phyloP scores from a whole-genome alignment of 2,797 vertebrate genomes.

The Epinephelus malabaricus region DNA sequence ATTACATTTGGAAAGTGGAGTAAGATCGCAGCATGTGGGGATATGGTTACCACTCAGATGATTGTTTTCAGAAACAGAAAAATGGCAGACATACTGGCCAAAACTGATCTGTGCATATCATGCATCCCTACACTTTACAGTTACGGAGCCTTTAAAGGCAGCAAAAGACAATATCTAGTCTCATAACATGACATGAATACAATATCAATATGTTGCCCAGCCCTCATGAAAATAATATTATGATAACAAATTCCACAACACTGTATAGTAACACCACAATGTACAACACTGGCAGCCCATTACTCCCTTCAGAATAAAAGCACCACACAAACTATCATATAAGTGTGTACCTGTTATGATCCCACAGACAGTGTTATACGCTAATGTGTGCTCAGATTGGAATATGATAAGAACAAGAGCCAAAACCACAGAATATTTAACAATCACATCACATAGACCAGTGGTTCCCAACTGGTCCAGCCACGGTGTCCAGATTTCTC shows the following conservation, averaged over 20 bases:
- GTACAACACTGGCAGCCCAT: background rate
- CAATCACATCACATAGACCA: too few relatives aligned
- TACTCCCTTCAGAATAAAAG: background rate
- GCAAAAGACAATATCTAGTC: too few relatives aligned
- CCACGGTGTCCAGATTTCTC: too few relatives aligned
- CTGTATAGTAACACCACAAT: background rate
- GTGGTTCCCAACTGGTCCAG: too few relatives aligned
- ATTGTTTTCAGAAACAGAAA: background rate
- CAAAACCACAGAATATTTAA: too few relatives aligned
- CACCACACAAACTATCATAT: background rate
- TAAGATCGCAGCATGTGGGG: background rate
- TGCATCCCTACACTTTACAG: too few relatives aligned
- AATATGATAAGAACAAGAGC: too few relatives aligned
- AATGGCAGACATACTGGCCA: background rate
- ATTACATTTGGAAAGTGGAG: background rate
- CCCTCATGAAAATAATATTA: background rate
- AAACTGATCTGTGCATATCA: background rate
- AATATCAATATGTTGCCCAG: too few relatives aligned
- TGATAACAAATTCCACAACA: background rate
- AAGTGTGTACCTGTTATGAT: background rate
- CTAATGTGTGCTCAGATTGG: too few relatives aligned
- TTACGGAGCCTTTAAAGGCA: too few relatives aligned
- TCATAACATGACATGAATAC: too few relatives aligned
- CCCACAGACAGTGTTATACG: too few relatives aligned
- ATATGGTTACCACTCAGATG: background rate